Base-by-base conservation (phyloP, 30 jellyfish, hydroid and myxozoan species). In the Hydractinia echinata region DNA sequence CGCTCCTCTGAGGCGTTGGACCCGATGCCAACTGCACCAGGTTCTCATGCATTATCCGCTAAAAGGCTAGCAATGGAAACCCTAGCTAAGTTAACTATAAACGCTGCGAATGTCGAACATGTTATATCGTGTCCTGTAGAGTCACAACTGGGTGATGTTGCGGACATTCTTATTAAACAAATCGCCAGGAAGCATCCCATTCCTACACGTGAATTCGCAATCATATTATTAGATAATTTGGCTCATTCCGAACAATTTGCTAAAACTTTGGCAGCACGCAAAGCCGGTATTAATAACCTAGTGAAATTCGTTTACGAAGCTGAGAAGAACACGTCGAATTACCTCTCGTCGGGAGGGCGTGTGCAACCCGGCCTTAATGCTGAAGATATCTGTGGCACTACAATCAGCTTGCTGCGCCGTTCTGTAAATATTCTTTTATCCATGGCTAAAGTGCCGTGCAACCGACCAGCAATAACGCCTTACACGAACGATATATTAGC, bases 331-430 rank as follows among this genome's bases (percentile, higher is more conserved):
- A 94, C 99, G n/a, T 86, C 99, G 49, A 79, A 93, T 18, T 94
- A 86, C 74, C 88, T 94, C 30, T 88, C 99, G 55, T 95, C 96
- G n/a, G 99, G 99, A 6, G 99, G 99, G 6, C 95, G 95, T 54
- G 99, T 94, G 10, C 99, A 94, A 67, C 99, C 99, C 15, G 99
- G 99, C 61, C 95, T 94, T 8, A 94, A 95, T 76, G 99, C 99
- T 54, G 99, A 94, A 68, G 99, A 94, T 69, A 91, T 94, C 6
- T 94, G 99, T 73, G 96, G 96, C 10, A 94, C 99, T 52, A 88
- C 96, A 73, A 95, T 94, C 70, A 94, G 95, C 84, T 81, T 94
- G 92, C 87, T 94, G 69, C 96, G 99, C 53, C 79, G 99, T 18
- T 95, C 99, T 55, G 99, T 95, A 7, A 95, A 94, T 62, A 88